Base-by-base conservation (phyloP, 1,140 invertebrate species). In the Medauroidea extradentata region DNA sequence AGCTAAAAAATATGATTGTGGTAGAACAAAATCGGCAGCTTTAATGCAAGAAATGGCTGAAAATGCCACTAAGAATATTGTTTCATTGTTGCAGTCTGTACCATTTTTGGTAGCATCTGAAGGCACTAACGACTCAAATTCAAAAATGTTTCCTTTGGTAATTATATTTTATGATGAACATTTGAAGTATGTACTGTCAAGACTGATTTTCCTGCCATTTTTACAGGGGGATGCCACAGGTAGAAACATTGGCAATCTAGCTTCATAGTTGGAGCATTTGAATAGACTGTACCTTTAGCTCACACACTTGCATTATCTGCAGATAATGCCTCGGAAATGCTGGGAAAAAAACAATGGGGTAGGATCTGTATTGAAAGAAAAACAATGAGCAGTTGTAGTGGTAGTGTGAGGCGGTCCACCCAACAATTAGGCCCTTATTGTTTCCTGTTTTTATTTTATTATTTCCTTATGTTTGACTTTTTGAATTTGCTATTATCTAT, bases 231-330 rank as follows among this genome's bases (percentile, higher is more conserved):
- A 46, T 46, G 18, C 24, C 18, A 46, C 44, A 7, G 44, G 44
- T n/a, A n/a, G 44, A 46, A 46, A 46, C n/a, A 46, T 46, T 46
- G 44, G 44, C 18, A 46, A 46, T 11, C 44, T 46, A 21, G 44
- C 9, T 21, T 46, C 44, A 19, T 5, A 19, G 11, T 46, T 46
- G 44, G 29, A 46, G 24, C 9, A 9, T 46, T 21, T 19, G 18
- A 25, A 46, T n/a, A n/a, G n/a, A n/a, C n/a, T 46, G 24, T 46
- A 4, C 44, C 44, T 46, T 21, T 46, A 19, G 9, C 18, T 5
- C 18, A 46, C 24, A 5, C 9, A 9, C 18, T 46, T 46, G 44
- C 44, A 25, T 25, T 46, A 5, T 21, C 18, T 46, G 44, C 44
- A 46, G 44, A 46, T 46, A 46, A 46, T 46, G 44, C 44, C n/a